These are phyloP conservation scores for Hymenopus coronatus DNA, from an alignment of 2,888 invertebrate genomes.

Conservation along the genomic window DNA sequence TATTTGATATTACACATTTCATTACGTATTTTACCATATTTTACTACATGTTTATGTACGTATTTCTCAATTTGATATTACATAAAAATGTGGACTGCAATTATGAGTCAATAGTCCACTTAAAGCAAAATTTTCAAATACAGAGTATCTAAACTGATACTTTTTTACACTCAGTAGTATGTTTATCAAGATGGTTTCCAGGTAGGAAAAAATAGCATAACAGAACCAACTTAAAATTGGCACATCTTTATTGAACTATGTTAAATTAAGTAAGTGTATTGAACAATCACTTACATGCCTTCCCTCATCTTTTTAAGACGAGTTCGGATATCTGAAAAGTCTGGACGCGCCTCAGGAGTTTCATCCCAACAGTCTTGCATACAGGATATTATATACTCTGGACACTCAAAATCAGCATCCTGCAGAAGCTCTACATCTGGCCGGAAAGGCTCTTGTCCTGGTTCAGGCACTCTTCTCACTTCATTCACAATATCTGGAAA, in stretches of 20 bases:
- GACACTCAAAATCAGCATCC: slow-evolving; percentile 68
- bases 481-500: slow-evolving; percentile 77
- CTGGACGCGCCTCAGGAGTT: slow-evolving; percentile 77
- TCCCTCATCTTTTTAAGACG: slow-evolving; percentile 86
- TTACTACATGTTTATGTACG: too few relatives aligned
- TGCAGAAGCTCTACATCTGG: slow-evolving; percentile 72
- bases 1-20: too few relatives aligned
- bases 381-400: slow-evolving; percentile 76
- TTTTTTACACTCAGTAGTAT: too few relatives aligned
- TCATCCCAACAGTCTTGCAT: slow-evolving; percentile 91
- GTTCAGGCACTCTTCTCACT: slow-evolving; percentile 67
- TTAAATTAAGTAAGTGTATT: neutral
- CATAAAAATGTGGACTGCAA: too few relatives aligned
- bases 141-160: too few relatives aligned
- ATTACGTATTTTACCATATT: too few relatives aligned
- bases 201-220: neutral
- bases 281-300: slow-evolving; percentile 65
- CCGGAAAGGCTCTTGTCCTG: slow-evolving; percentile 72
- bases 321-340: slow-evolving; percentile 74
- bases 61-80: too few relatives aligned
- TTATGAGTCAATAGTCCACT: too few relatives aligned
- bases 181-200: too few relatives aligned
- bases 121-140: too few relatives aligned
- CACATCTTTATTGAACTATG: neutral
- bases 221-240: neutral